phyloP scores from a whole-genome alignment of 2,888 invertebrate genomes.

The Zaprionus obscuricornis region DNA sequence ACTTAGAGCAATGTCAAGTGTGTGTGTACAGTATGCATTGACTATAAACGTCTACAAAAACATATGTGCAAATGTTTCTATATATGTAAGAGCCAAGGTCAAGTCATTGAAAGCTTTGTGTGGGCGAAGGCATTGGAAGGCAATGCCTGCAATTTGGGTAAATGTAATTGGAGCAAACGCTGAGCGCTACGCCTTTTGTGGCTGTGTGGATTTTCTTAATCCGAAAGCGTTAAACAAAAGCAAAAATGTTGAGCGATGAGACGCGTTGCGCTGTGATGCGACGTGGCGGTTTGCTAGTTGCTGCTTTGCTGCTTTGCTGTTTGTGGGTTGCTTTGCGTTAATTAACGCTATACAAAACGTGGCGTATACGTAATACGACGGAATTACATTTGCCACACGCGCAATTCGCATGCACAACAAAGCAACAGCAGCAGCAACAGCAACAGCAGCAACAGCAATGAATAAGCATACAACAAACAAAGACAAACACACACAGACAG shows the following conservation, averaged over 20 bases:
- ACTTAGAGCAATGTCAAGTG: neutral
- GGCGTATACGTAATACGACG: slow-evolving; percentile 72
- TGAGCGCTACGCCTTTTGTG: slow-evolving; percentile 31
- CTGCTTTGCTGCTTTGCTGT: too few species aligned
- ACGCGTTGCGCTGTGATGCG: too few species aligned
- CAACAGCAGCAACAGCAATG: slow-evolving; percentile 19
- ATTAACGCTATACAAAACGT: slow-evolving; percentile 57
- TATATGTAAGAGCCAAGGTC: too few species aligned
- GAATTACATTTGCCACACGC: slow-evolving; percentile 68
- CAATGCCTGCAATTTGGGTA: slow-evolving; percentile 39
- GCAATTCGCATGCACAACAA: slow-evolving; percentile 55
- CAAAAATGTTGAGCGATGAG: too few species aligned
- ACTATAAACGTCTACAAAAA: too few species aligned
- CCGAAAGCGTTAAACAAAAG: slow-evolving; percentile 26
- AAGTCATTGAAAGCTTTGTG: too few species aligned
- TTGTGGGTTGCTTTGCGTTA: slow-evolving; percentile 52
- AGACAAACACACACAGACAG: slow-evolving; percentile 10
- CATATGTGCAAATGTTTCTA: too few species aligned
- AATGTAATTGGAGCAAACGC: slow-evolving; percentile 46
- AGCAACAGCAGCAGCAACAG: slow-evolving; percentile 21
- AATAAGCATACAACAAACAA: slow-evolving; percentile 29
- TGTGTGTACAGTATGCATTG: too few species aligned
- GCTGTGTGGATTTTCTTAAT: slow-evolving; percentile 42
- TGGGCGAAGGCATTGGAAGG: neutral
- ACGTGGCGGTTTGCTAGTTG: too few species aligned